phyloP scores from a whole-genome alignment of 2,113 vertebrate species.

The Platycercus adscitus region DNA sequence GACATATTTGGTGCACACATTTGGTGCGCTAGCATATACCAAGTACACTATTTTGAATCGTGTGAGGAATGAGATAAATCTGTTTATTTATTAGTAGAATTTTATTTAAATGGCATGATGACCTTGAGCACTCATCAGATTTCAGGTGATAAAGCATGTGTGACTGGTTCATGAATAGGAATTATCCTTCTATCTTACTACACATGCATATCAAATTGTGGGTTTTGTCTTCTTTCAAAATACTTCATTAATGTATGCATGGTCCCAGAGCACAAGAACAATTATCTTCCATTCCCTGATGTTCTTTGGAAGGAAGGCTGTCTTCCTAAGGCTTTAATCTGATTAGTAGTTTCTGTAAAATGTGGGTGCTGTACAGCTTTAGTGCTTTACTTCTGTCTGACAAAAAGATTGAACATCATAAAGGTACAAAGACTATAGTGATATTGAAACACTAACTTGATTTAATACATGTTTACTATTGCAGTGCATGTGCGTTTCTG shows the following conservation, averaged over 20 bases:
- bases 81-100: not conserved
- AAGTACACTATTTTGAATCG: not conserved
- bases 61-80: not conserved
- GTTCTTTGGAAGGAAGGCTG: not conserved
- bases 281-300: conserved; percentile 8
- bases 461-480: not conserved
- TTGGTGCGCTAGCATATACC: not conserved
- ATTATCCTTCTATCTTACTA: not conserved
- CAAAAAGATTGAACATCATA: not conserved
- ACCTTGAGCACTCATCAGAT: not conserved
- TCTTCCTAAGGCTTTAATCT: conserved; percentile 35
- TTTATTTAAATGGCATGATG: not conserved
- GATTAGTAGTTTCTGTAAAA: conserved; percentile 33
- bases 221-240: not conserved
- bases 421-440: not conserved
- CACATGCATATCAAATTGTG: not conserved
- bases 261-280: not conserved
- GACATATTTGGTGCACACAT: not conserved
- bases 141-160: not conserved
- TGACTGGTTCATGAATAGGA: not conserved
- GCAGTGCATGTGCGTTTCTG: not conserved
- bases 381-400: not conserved
- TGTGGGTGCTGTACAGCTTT: not conserved
- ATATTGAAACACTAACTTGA: not conserved
- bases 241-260: not conserved